Evolutionary conservation across 2,797 vertebrate genomes (phyloP).

Genomic region (Rhinoraja longicauda): DNA sequence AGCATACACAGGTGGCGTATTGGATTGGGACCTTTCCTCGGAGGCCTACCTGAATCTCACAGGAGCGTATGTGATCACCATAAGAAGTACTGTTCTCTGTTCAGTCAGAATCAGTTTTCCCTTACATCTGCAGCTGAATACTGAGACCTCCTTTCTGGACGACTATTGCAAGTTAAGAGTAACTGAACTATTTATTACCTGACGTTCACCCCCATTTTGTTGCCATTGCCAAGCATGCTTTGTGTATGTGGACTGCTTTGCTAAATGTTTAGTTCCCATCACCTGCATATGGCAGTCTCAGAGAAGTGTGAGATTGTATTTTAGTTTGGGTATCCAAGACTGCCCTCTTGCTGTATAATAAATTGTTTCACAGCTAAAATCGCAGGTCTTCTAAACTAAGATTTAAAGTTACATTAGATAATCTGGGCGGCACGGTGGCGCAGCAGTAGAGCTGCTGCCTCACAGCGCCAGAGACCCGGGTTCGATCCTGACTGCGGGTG

Average conservation of each 20-base stretch:
- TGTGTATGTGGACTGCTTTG: not conserved
- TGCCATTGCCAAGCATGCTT: not conserved
- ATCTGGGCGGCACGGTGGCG: too few species aligned
- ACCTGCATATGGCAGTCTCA: not conserved
- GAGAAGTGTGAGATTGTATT: not conserved
- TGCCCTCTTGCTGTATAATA: conserved; percentile 27
- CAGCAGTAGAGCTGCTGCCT: too few species aligned
- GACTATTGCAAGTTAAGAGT: not conserved
- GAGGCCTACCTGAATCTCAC: not conserved
- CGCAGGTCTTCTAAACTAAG: not conserved
- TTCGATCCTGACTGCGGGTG: too few species aligned
- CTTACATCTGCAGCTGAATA: not conserved
- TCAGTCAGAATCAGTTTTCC: not conserved
- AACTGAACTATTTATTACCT: not conserved
- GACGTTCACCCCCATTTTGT: not conserved
- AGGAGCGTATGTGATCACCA: not conserved
- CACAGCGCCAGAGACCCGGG: too few species aligned
- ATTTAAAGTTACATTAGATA: not conserved
- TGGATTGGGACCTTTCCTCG: too few species aligned
- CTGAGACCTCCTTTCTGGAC: not conserved
- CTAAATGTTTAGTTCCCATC: not conserved
- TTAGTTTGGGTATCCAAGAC: not conserved
- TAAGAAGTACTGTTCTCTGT: not conserved
- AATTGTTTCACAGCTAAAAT: not conserved
- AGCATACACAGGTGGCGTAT: too few species aligned